Base-by-base conservation (phyloP, 1,140 invertebrate species). In the Ooceraea biroi region DNA sequence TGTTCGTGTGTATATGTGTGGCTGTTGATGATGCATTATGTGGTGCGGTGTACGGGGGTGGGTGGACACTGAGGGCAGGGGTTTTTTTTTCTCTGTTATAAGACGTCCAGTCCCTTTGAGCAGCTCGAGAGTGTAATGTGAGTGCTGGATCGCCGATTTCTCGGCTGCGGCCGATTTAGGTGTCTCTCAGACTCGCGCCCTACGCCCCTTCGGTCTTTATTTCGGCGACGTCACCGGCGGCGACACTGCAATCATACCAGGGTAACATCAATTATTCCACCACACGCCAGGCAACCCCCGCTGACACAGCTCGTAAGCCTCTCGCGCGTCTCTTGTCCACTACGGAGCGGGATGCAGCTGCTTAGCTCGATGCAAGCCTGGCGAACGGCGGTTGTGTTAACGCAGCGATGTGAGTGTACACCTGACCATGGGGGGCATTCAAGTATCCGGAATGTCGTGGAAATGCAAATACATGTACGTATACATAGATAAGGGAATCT, bases 221-320 rank as follows among this genome's bases (percentile, higher is more conserved):
- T 90, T 90, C 83, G 61, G 25, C 80, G 68, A 19, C 57, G 65
- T 78, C 82, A 92, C 91, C n/a, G 90, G 66, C 63, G 84, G 87
- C 65, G 91, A 76, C 68, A 92, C 91, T 92, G 91, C 36, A 87
- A 92, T 71, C 91, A 92, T 84, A 92, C 66, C 72, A 76, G 85
- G 30, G 66, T 57, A 83, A 60, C 65, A 17, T 83, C 58, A 11
- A 61, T 88, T 88, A 88, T 80, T 80, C 19, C 76, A 80, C 36
- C 65, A 58, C 8, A 14, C 30, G 76, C 76, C 36, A 27, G 57
- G 65, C 8, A n/a, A 46, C 22, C 52, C 65, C 57, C 50, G 76
- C 65, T 57, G 41, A 50, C 50, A 69, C 50, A 80, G 76, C 65
- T 71, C 14, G 60, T 46, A 78, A 71, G 65, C 65, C 36, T 57